Evolutionary conservation across 2,113 vertebrate species (phyloP), one percentile per base, ranked within the genome.

Genomic region (Helogale parvula): DNA sequence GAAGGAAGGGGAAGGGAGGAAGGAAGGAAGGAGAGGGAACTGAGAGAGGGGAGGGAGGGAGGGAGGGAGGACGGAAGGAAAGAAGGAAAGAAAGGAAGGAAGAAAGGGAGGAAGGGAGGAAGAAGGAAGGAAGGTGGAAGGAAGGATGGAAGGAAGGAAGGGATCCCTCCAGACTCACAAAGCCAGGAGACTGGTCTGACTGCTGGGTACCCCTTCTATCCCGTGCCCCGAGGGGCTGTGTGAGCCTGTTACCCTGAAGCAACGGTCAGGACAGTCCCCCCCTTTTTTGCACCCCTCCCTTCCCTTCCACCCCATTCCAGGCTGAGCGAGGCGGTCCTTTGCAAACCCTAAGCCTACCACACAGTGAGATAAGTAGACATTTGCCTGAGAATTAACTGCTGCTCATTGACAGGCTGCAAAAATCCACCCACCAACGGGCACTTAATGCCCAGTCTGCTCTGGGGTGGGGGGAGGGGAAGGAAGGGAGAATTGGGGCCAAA

Each of bases 341-440:
- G n/a, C 84, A 71, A 79, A 79, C 57, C 88, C 83, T 63, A 83
- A 74, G 81, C 85, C 84, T 38, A 31, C 84, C 0, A 2, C 57
- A 71, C 66, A 5, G 57, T 1, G 57, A 71, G 80, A 71, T 81
- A 91, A 91, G 95, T 80, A 72, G 93, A 90, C 88, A 71, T 94
- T 90, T 85, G 93, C 81, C 94, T 72, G 88, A 68, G 96, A 93
- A 87, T 85, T 79, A 92, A 96, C 86, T 77, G 77, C 17, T 0
- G 35, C 82, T 94, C 85, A 29, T 50, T 89, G 94, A 94, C 93
- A 95, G 92, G 88, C 45, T 13, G 27, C 17, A 25, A 93, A 97
- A 96, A 92, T 79, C 93, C 88, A 79, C 72, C 82, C 72, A 57
- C 82, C 92, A 65, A 72, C 0, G 1, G 35, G 92, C 13, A 5